Evolutionary conservation across 2,888 invertebrate species (phyloP), one percentile per base, ranked within the genome.

Genomic region (Tillus elongatus): DNA sequence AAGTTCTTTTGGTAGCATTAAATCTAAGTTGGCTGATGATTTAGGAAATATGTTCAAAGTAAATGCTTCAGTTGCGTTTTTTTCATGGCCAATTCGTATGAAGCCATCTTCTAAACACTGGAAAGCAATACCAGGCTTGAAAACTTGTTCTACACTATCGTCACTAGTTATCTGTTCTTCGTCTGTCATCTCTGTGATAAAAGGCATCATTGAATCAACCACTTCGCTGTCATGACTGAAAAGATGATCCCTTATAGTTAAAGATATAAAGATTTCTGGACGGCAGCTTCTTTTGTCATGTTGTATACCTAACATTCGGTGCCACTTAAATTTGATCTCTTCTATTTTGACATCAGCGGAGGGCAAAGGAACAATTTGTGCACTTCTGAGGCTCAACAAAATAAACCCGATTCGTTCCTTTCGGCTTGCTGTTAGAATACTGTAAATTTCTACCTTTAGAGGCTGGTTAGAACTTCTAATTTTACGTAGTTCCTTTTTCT

Each of bases 391-490:
- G 34, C 80, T 82, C 4, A 86, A 56, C 6, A 85, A 57, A 29
- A 81, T 58, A 42, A 80, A 81, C 2, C 86, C 87, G 31, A 85
- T 68, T 52, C 75, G 72, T 43, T 79, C 78, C 42, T 71, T 73
- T n/a, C 67, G 61, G 33, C 71, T 71, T 30, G 71, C 71, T 1
- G 71, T 68, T 26, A 70, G 68, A 32, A 71, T 63, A 14, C 73
- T 67, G 47, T 68, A 75, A 41, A 81, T 81, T 58, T 84, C 82
- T 30, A 86, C 65, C 58, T 83, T 79, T 14, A 86, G 68, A 0
- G 84, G 82, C 1, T 79, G 74, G 66, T 84, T 83, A 34, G 77
- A 77, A 1, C 79, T 76, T 51, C 83, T 68, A 50, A 85, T 73
- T 60, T 82, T 83, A 51, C 83, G 72, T 46, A 85, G 69, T 40